Evolutionary conservation across 2,888 invertebrate genomes (phyloP).

Genomic region (Drosophila birchii): DNA sequence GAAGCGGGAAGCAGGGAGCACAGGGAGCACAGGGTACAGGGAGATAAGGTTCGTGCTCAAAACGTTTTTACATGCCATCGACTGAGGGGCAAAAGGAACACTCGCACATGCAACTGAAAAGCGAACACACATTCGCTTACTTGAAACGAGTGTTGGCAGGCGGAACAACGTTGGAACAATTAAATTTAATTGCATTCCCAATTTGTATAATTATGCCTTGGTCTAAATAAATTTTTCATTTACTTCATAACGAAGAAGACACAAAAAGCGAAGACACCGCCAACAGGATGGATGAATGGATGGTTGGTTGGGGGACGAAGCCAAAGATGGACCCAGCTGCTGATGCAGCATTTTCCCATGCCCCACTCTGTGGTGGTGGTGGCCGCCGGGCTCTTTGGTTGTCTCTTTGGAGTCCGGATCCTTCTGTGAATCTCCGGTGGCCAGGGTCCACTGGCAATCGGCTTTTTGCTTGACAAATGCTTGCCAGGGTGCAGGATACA

Average conservation of each 20-base stretch:
- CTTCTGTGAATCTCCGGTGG: background rate
- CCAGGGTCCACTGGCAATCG: conserved; percentile 13
- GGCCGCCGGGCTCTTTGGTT: conserved; percentile 3
- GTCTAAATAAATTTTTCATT: conserved; percentile 77
- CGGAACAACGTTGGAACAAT: conserved; percentile 66
- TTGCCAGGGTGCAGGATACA: background rate
- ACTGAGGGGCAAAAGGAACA: conserved; percentile 44
- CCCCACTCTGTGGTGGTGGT: conserved; percentile 8
- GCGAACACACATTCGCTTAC: conserved; percentile 14
- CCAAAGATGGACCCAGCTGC: conserved; percentile 24
- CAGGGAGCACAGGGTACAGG: background rate
- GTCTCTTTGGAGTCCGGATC: background rate
- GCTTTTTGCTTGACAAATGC: conserved; percentile 11
- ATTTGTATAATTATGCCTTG: conserved; percentile 80
- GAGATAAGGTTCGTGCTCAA: conserved; percentile 76
- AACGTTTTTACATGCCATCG: conserved; percentile 79
- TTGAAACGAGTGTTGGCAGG: conserved; percentile 61
- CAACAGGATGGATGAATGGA: conserved; percentile 1
- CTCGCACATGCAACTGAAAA: conserved; percentile 17
- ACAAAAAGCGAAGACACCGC: conserved; percentile 36
- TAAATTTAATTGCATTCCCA: conserved; percentile 82
- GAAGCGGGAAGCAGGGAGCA: conserved; percentile 6
- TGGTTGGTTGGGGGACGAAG: background rate
- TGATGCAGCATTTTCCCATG: conserved; percentile 21
- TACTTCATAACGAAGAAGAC: conserved; percentile 62